Evolutionary conservation across 2,888 invertebrate genomes (phyloP).

Genomic region (Agrotis ipsilon): DNA sequence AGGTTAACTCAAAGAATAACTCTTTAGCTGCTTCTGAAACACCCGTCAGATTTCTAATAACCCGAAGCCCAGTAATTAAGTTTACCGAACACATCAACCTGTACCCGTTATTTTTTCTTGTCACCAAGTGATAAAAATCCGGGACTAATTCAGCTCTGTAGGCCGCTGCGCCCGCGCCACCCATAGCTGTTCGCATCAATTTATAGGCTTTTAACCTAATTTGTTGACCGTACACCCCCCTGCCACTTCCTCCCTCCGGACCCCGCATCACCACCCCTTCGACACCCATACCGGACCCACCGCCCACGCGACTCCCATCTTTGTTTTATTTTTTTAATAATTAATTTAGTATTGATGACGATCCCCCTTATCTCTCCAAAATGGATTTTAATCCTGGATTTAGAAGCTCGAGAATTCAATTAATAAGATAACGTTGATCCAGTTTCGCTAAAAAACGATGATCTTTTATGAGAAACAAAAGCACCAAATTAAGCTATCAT

Average conservation of each 20-base stretch:
- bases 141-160: constrained; percentile 88
- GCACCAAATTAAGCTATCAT: constrained; percentile 85
- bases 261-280: constrained; percentile 35
- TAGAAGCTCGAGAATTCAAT: constrained; percentile 76
- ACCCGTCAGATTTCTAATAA: background rate
- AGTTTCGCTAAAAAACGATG: constrained; percentile 74
- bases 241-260: constrained; percentile 38
- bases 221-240: constrained; percentile 80
- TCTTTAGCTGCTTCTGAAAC: background rate
- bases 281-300: constrained; percentile 62
- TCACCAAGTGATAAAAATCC: constrained; percentile 87
- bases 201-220: constrained; percentile 91
- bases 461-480: constrained; percentile 74
- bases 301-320: constrained; percentile 76
- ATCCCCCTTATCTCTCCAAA: constrained; percentile 74
- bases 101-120: constrained; percentile 83
- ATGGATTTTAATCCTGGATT: constrained; percentile 78
- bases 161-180: constrained; percentile 84
- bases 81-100: constrained; percentile 72
- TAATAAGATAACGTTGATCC: constrained; percentile 73
- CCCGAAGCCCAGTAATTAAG: constrained; percentile 20
- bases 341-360: constrained; percentile 79
- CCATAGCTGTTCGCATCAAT: constrained; percentile 88
- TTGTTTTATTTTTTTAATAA: constrained; percentile 77
- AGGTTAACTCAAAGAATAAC: background rate